These are phyloP conservation scores for Catharus minimus DNA, from an alignment of 2,113 vertebrate species.

Conservation along the genomic window DNA sequence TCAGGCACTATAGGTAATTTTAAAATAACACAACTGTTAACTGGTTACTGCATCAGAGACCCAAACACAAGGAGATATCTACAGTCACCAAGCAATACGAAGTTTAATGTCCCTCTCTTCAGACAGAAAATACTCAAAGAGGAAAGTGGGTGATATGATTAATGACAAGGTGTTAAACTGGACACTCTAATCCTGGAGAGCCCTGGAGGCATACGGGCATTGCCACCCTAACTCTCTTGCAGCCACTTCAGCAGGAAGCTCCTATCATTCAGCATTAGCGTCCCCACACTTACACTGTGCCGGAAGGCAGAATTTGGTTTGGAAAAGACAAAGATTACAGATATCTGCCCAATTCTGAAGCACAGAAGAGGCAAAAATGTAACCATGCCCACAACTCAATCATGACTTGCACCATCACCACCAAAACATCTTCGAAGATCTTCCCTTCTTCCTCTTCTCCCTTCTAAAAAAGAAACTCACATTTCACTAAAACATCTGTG, in stretches of 20 bases:
- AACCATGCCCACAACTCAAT: not conserved
- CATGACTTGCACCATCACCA: not conserved
- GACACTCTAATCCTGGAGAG: not conserved
- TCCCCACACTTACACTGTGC: not conserved
- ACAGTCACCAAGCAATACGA: not conserved
- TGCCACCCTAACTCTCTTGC: not conserved
- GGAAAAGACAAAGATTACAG: not conserved
- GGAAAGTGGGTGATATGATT: not conserved
- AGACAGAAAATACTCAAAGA: not conserved
- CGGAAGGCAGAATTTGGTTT: not conserved
- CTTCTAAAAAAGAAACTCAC: not conserved
- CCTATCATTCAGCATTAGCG: not conserved
- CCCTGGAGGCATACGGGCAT: not conserved
- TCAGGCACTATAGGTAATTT: not conserved
- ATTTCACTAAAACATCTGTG: not conserved
- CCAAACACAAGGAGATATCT: not conserved
- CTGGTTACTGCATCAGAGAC: not conserved
- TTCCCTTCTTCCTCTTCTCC: not conserved
- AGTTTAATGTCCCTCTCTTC: not conserved
- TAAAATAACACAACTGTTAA: not conserved
- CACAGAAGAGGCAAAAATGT: not conserved
- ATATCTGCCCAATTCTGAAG: not conserved
- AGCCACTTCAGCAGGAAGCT: not conserved
- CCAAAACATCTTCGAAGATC: not conserved
- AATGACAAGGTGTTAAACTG: not conserved